Evolutionary conservation across 1,140 invertebrate species (phyloP).

Genomic region (Helicoverpa zea): DNA sequence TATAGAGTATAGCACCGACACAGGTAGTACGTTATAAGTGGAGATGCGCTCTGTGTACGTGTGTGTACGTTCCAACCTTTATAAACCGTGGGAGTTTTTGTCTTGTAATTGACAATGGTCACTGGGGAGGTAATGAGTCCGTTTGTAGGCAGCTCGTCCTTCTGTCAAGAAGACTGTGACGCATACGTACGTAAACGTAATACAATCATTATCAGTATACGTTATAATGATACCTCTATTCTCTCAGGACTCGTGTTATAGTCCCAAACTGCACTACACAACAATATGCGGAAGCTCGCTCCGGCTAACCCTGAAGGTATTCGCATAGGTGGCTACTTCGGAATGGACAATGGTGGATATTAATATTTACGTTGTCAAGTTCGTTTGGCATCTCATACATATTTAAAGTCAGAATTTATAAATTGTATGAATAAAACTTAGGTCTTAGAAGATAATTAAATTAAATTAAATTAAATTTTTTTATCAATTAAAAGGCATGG

Average conservation of each 20-base stretch:
- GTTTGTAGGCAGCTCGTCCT: slow-evolving; percentile 82
- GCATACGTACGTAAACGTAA: slow-evolving; percentile 65
- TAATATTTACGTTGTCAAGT: slow-evolving; percentile 32
- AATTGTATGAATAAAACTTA: no score
- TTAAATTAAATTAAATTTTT: no score
- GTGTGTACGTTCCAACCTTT: slow-evolving; percentile 74
- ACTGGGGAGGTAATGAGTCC: slow-evolving; percentile 81
- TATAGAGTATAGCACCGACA: slow-evolving; percentile 52
- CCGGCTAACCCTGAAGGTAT: slow-evolving; percentile 39
- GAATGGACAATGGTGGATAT: slow-evolving; percentile 35
- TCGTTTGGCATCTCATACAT: background rate
- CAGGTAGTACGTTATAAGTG: slow-evolving; percentile 62
- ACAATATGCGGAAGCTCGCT: slow-evolving; percentile 45
- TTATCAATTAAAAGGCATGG: no score
- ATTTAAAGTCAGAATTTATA: background rate
- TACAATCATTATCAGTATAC: slow-evolving; percentile 71
- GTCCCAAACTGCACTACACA: slow-evolving; percentile 39
- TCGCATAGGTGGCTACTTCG: slow-evolving; percentile 13
- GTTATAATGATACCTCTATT: slow-evolving; percentile 53
- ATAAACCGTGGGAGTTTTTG: slow-evolving; percentile 85
- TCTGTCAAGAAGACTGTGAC: slow-evolving; percentile 75
- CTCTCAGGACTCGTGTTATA: slow-evolving; percentile 38
- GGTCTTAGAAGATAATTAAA: no score
- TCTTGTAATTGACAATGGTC: slow-evolving; percentile 82
- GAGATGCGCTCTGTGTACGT: slow-evolving; percentile 79